Base-by-base conservation (phyloP, 2,113 vertebrate species). In the Sialia sialis region DNA sequence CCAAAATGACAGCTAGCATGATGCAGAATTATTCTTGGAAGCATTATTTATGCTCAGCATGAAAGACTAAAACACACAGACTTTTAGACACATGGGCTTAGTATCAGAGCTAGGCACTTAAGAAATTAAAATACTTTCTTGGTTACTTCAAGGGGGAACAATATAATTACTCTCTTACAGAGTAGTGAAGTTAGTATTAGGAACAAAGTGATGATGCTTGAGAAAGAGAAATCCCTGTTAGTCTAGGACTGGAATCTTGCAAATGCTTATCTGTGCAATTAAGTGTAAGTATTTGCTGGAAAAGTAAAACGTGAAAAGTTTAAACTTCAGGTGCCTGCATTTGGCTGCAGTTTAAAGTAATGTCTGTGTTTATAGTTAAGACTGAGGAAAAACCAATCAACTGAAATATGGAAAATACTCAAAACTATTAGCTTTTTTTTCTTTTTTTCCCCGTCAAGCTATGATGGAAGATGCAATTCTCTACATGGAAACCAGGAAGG, bases 1-100 rank as follows among this genome's bases (percentile, higher is more conserved):
- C 62, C 74, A 72, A 68, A 84, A 60, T 46, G 66, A 51, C 81
- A 93, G 66, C 38, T 54, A 94, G 54, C 29, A 46, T 79, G 69
- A 46, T 82, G 46, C 41, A 83, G 66, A 66, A 66, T 62, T 91
- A 70, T 81, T 95, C 70, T 79, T 81, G 89, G 70, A 93, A 91
- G 51, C 46, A 43, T 93, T 94, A 66, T 91, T 94, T 94, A 51
- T 93, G 62, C 81, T 89, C 54, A 76, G 74, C 67, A 51, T 87
- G 77, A 58, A 78, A 82, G 74, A 66, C 55, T 73, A 38, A 69
- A 93, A 30, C 9, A 7, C 30, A 44, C 26, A 64, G 86, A 29
- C 73, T 73, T 64, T 64, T 66, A 56, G 10, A 54, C 44, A 21
- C 16, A 6, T 32, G 48, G 68, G 44, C 16, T 78, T 89, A 82